Base-by-base conservation (phyloP, 2,888 invertebrate genomes). In the Argyresthia albistria region DNA sequence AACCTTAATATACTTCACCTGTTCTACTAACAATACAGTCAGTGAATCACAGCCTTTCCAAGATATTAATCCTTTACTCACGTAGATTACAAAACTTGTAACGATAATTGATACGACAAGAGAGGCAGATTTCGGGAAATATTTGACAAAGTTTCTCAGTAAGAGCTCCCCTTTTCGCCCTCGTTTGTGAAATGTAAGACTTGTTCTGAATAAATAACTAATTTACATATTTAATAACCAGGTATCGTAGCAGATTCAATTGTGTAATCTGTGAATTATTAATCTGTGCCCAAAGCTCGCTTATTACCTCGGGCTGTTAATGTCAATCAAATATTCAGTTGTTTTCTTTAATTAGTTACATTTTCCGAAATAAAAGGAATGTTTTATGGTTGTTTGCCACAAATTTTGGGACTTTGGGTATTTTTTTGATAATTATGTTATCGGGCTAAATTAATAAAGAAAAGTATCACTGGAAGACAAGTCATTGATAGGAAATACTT, bases 221-320 rank as follows among this genome's bases (percentile, higher is more conserved):
- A 83, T 84, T 83, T 84, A 66, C 81, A 84, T 84, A 77, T 79
- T 79, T 84, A 82, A 82, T 82, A 79, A 77, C 82, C 54, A 56
- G 56, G 59, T 57, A 56, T 55, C 57, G 52, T 42, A 52, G 69
- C 61, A 58, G 71, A 73, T 81, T 78, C 77, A 79, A 80, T 82
- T 81, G 82, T 76, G 70, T 62, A 69, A 69, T 66, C 66, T 67
- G 62, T 76, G 73, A 76, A 82, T 82, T 76, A 80, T 80, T 78
- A 81, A 80, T 70, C 66, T 63, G 58, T 37, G 12, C 25, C 58
- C 64, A 61, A 61, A 69, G 68, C 69, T 74, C 39, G 71, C 65
- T 71, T 73, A 70, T 79, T 78, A 81, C 74, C 73, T 74, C 61
- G 48, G 43, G 52, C 67, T 62, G 65, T 64, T 64, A 69, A 64